Evolutionary conservation across 1,140 invertebrate genomes (phyloP), one percentile per base, ranked within the genome.

Genomic region (Papilio dardanus): DNA sequence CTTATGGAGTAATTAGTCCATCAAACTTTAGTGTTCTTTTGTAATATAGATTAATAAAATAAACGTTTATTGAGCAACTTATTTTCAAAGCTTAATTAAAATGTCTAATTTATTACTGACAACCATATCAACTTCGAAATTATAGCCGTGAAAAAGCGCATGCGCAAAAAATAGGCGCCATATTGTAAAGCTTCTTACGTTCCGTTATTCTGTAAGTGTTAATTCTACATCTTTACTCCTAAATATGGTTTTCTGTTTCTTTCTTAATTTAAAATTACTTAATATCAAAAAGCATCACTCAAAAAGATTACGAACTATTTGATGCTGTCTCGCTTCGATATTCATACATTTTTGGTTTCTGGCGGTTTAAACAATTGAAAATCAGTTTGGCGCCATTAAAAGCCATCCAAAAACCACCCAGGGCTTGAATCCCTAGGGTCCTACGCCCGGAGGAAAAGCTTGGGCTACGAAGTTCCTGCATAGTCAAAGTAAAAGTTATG

Each of bases 101-200:
- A 33, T 3, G 8, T 7, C 2, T 12, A 31, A 68, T 68, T 37
- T 35, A 68, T 71, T 50, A 30, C 24, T 58, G 71, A 58, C 71
- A 73, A 58, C 71, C 71, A 33, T 73, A 73, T 21, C 28, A 2
- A 6, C n/a, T 46, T 33, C 7, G 16, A 54, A 31, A 16, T 42
- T 28, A 28, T 50, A 35, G n/a, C 54, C 40, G 40, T 50, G 50
- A 73, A 37, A 73, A 73, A 50, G 50, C 50, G 71, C 16, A 5
- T 19, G 35, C 33, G 71, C 71, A 73, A 58, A 73, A 73, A 73
- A 50, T 58, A 19, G 71, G 46, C 71, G 71, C 71, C 71, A 58
- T 73, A 58, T 35, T 58, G n/a, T 28, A 71, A 71, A 33, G 24
- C 42, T 46, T 46, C 14, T 46, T 19, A 46, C 42, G 19, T 1